These are phyloP conservation scores for Geotrypetes seraphini DNA, from an alignment of 2,797 vertebrate genomes.

Conservation along the genomic window DNA sequence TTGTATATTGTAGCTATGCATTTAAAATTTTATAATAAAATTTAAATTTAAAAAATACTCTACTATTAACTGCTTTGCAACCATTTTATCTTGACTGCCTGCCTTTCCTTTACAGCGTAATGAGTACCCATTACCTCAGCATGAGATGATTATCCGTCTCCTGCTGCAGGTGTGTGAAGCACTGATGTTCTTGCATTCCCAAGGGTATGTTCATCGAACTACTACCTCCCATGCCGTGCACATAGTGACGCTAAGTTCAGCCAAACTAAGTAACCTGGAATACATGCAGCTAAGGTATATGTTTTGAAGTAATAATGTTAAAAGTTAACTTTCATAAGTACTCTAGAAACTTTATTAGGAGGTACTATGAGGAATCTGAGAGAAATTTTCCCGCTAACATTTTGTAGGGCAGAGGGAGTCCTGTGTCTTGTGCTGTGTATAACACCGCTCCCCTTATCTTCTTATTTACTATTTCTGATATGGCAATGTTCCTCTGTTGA, in stretches of 20 bases:
- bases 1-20: no score
- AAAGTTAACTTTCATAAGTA: background rate
- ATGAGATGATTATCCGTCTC: slow-evolving; percentile 21
- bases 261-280: slow-evolving; percentile 51
- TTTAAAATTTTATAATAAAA: no score
- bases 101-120: background rate
- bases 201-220: slow-evolving; percentile 33
- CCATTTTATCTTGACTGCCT: background rate
- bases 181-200: slow-evolving; percentile 46
- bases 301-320: background rate
- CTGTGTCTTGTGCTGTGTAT: no score
- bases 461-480: no score
- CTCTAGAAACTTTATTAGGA: background rate
- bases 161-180: slow-evolving; percentile 51
- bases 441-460: no score
- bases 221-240: slow-evolving; percentile 55
- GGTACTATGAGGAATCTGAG: accelerated
- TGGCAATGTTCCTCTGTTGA: no score
- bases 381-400: background rate
- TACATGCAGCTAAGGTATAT: slow-evolving; percentile 45
- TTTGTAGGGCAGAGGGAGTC: slow-evolving; percentile 7
- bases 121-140: background rate
- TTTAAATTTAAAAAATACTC: no score
- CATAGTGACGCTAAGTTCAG: slow-evolving; percentile 39
- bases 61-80: no score